These are phyloP conservation scores for Capricornis sumatraensis DNA, from an alignment of 2,113 vertebrate species.

Conservation along the genomic window DNA sequence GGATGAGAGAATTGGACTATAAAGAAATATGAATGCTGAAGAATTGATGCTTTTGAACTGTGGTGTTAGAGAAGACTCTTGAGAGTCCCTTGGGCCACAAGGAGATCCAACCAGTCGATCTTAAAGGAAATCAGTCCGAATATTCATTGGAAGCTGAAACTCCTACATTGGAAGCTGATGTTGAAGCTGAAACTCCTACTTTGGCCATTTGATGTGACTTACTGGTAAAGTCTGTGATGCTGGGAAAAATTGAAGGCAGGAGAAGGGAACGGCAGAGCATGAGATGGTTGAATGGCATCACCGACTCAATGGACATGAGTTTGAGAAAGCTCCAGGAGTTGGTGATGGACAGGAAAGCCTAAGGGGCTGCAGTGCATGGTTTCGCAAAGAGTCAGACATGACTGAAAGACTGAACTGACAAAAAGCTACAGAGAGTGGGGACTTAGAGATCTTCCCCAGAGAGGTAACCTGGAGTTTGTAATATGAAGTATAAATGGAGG, in stretches of 20 bases:
- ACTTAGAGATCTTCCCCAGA: background rate
- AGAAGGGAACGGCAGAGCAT: background rate
- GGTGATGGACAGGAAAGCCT: background rate
- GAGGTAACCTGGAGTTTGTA: background rate
- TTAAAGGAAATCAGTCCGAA: background rate
- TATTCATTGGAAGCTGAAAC: background rate
- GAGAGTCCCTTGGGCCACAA: background rate
- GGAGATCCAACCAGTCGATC: background rate
- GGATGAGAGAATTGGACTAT: background rate
- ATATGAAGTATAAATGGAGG: background rate
- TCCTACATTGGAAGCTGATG: background rate
- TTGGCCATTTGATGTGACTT: background rate
- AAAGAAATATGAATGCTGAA: background rate
- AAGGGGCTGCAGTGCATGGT: background rate
- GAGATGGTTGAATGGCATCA: background rate
- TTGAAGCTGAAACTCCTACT: background rate
- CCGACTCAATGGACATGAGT: background rate
- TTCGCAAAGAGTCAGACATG: rapidly evolving
- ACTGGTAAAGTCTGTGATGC: background rate
- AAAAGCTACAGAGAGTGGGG: background rate
- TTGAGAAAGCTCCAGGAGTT: background rate
- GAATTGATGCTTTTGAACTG: background rate
- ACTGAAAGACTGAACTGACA: background rate
- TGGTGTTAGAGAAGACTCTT: background rate
- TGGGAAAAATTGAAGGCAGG: background rate